Percentiles rank a stretch among this genome's conserved stretches.
phyloP scores from a whole-genome alignment of 2,888 invertebrate species.

The Ptilodon capucinus region DNA sequence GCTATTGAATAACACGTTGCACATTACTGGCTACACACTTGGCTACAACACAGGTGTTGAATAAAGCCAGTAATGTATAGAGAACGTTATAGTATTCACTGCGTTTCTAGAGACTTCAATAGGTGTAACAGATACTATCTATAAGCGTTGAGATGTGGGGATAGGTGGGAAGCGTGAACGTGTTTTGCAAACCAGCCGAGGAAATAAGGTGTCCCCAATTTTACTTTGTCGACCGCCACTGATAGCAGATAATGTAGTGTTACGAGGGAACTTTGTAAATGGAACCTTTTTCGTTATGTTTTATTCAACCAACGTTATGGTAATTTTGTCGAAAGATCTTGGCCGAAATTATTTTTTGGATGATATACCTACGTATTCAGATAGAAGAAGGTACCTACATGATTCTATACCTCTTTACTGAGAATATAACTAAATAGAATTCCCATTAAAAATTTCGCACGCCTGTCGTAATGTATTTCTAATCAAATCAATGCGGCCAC shows the following conservation, averaged over 20 bases:
- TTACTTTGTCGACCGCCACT: constrained; percentile 75
- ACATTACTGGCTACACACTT: constrained; percentile 39
- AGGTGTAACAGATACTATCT: constrained; percentile 79
- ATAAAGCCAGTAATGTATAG: constrained; percentile 46
- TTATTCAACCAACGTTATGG: constrained; percentile 40
- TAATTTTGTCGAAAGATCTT: constrained; percentile 34
- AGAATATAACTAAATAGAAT: too few species aligned
- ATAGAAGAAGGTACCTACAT: too few species aligned
- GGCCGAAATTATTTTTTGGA: constrained; percentile 22
- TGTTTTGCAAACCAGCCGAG: constrained; percentile 80
- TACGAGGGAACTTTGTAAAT: constrained; percentile 64
- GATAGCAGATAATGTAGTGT: constrained; percentile 73
- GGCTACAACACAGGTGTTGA: background rate
- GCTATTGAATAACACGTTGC: constrained; percentile 11
- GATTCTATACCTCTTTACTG: too few species aligned
- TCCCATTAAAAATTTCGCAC: constrained; percentile 51
- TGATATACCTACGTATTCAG: constrained; percentile 7
- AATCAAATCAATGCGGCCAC: constrained; percentile 77
- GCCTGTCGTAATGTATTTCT: constrained; percentile 61
- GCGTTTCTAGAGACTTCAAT: constrained; percentile 42
- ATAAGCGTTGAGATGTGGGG: constrained; percentile 81
- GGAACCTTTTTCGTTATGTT: constrained; percentile 53
- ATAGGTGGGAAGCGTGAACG: constrained; percentile 81
- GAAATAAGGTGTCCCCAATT: constrained; percentile 80
- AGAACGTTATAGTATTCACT: constrained; percentile 11